A percentile compares a stretch with the other conserved stretches of the same genome.
Evolutionary conservation across 2,888 invertebrate species (phyloP).

Genomic region (Hedychridium roseum): DNA sequence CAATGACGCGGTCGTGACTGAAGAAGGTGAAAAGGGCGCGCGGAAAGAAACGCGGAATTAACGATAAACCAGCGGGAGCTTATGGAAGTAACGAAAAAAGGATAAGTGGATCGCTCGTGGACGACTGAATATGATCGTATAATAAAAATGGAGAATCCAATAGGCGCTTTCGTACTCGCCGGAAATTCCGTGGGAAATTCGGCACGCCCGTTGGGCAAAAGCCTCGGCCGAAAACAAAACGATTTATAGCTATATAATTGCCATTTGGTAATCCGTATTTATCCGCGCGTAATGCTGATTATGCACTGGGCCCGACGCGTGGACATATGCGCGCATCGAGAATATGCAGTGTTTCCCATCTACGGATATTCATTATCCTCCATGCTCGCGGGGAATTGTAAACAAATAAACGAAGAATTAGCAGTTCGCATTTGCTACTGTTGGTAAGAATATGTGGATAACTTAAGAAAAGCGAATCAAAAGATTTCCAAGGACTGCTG

Average conservation of each 20-base stretch:
- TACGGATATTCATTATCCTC: background rate
- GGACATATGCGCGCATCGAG: slow-evolving; percentile 10
- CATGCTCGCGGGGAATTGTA: no score
- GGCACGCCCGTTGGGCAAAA: slow-evolving; percentile 1
- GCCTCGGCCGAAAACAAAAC: background rate
- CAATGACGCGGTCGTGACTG: background rate
- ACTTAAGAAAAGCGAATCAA: no score
- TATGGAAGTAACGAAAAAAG: background rate
- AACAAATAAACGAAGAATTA: no score
- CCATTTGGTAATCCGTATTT: slow-evolving; percentile 45
- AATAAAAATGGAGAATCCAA: background rate
- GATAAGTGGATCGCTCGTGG: background rate
- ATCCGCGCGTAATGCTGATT: slow-evolving; percentile 44
- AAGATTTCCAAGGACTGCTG: no score
- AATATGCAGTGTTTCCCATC: background rate
- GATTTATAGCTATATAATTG: slow-evolving; percentile 31
- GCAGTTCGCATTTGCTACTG: no score
- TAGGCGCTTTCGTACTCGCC: no score
- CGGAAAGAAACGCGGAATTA: no score
- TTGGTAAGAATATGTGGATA: no score
- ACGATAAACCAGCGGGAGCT: background rate
- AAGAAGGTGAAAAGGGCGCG: background rate
- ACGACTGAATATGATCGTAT: background rate
- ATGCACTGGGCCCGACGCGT: slow-evolving; percentile 34
- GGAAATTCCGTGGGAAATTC: slow-evolving; percentile 20